Evolutionary conservation across 1,140 invertebrate genomes (phyloP), one percentile per base, ranked within the genome.

Genomic region (Brachionus sp.): DNA sequence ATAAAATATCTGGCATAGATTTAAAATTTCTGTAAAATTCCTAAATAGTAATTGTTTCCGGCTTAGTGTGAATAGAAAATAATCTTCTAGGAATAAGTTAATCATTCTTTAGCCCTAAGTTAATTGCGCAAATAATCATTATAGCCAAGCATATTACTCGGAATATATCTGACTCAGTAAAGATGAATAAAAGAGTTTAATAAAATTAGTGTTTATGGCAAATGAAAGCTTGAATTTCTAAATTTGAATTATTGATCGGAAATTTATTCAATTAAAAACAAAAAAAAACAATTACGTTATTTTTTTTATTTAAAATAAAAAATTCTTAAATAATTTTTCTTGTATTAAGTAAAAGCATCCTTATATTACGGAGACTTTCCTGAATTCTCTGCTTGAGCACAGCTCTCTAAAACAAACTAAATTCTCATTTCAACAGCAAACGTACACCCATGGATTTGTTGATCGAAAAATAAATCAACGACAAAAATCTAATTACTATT

Each of bases 251-350:
- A 57, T 57, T 57, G 19, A 57, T 57, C 50, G 50, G 50, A 57
- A 57, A 57, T 57, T 57, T 23, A 57, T 57, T 57, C 50, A 57
- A 57, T 57, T 50, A 57, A 57, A 53, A 53, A 53, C 50, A n/a
- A 53, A 53, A 57, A 57, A 53, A 57, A 50, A 9, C 50, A 19
- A 57, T 57, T 57, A 57, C 50, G 50, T 23, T 19, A 19, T 57
- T 57, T 57, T 57, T 23, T 50, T 13, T 50, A n/a, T 50, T n/a
- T n/a, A 50, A 50, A 50, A n/a, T 50, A 19, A 57, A 19, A 57
- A 57, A 57, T 19, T 57, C 19, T 23, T 57, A 19, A 16, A 57
- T 57, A 57, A 53, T 53, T 57, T 23, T 57, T 57, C n/a, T 50
- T 16, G 5, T 50, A 57, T 57, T 9, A 57, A 53, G 19, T 23